Evolutionary conservation across 2,888 invertebrate genomes (phyloP).

Genomic region (Nomada hirtipes): DNA sequence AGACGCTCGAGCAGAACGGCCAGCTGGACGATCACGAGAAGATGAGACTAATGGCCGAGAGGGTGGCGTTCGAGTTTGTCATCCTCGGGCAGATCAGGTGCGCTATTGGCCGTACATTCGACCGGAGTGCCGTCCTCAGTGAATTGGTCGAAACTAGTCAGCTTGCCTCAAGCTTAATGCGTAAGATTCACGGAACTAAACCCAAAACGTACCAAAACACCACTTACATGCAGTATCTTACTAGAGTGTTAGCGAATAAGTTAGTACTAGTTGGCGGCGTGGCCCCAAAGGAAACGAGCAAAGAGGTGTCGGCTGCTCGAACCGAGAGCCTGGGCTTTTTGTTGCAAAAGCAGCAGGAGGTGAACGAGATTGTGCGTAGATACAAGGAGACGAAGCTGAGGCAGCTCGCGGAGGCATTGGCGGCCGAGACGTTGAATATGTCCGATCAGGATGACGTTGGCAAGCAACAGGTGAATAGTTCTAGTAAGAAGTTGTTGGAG

Average conservation of each 20-base stretch:
- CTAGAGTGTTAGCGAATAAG: constrained; percentile 91
- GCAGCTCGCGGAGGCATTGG: constrained; percentile 89
- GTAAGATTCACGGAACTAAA: constrained; percentile 84
- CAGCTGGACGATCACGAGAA: constrained; percentile 89
- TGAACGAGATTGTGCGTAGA: constrained; percentile 87
- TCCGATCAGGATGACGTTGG: constrained; percentile 76
- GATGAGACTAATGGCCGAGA: constrained; percentile 91
- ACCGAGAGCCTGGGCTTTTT: constrained; percentile 82
- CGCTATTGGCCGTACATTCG: constrained; percentile 74
- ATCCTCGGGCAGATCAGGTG: constrained; percentile 85
- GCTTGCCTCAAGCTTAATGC: constrained; percentile 90
- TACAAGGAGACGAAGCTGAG: constrained; percentile 90
- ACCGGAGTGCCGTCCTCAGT: constrained; percentile 77
- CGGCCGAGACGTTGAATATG: constrained; percentile 88
- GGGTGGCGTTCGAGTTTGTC: constrained; percentile 92
- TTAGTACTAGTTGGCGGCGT: constrained; percentile 83
- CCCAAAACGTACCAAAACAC: constrained; percentile 82
- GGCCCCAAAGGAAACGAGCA: constrained; percentile 73
- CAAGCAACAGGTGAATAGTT: constrained; percentile 85
- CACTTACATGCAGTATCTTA: constrained; percentile 88
- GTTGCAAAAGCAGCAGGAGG: constrained; percentile 87
- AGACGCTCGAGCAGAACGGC: constrained; percentile 88
- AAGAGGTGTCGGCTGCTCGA: constrained; percentile 69
- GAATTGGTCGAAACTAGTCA: constrained; percentile 92
- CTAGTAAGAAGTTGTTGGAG: constrained; percentile 85